phyloP scores from a whole-genome alignment of 2,888 invertebrate genomes.

The Noctua janthe region DNA sequence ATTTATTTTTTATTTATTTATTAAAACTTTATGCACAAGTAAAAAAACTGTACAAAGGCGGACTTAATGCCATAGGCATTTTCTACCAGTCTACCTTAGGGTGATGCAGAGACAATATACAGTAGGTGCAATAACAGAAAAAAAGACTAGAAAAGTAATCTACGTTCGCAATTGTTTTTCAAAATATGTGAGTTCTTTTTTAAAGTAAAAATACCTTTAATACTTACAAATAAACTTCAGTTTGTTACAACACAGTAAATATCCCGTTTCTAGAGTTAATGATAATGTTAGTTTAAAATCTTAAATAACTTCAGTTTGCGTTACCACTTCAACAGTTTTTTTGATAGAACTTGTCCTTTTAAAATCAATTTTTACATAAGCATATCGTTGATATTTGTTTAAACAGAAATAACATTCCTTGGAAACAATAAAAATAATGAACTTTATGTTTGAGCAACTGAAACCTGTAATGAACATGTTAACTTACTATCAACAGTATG shows the following conservation, averaged over 20 bases:
- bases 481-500: neutral
- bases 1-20: too few species aligned
- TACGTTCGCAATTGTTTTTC: neutral
- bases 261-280: too few species aligned
- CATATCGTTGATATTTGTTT: neutral
- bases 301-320: neutral
- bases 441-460: slow-evolving; percentile 37
- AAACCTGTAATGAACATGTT: neutral
- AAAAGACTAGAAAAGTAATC: too few species aligned
- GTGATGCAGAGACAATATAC: too few species aligned
- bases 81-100: too few species aligned
- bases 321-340: neutral
- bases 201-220: neutral
- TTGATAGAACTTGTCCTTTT: neutral
- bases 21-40: too few species aligned
- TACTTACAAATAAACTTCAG: neutral
- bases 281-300: too few species aligned
- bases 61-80: too few species aligned
- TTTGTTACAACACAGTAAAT: too few species aligned
- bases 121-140: too few species aligned
- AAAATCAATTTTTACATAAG: neutral
- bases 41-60: too few species aligned
- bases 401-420: neutral
- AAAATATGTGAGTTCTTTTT: neutral
- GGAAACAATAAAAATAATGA: neutral